These are phyloP conservation scores for Acrocephalus kingi DNA, from an alignment of 2,113 vertebrate species.

Conservation along the genomic window DNA sequence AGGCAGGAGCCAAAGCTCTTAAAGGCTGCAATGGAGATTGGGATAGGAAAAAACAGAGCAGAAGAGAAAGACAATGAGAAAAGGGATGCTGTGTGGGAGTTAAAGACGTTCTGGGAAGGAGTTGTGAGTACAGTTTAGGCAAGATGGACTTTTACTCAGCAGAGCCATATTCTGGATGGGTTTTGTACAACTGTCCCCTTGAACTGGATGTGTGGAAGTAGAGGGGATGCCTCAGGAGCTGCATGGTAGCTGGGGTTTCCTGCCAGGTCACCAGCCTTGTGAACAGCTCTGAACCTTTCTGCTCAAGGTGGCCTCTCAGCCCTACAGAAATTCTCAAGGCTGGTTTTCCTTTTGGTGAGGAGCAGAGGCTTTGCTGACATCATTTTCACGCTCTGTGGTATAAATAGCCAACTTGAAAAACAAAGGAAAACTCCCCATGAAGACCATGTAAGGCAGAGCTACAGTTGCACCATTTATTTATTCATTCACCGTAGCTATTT, in stretches of 20 bases:
- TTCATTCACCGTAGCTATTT: conserved; percentile 47
- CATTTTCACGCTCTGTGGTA: neutral
- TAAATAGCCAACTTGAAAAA: conserved; percentile 62
- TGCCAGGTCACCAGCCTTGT: neutral
- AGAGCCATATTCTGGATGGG: neutral
- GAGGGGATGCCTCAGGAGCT: neutral
- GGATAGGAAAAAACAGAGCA: neutral
- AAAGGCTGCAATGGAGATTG: neutral
- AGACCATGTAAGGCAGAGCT: conserved; percentile 63
- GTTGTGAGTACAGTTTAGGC: neutral
- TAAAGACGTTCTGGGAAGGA: neutral
- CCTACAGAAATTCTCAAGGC: neutral
- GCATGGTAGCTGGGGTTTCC: neutral
- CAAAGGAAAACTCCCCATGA: conserved; percentile 57
- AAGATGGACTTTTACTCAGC: neutral
- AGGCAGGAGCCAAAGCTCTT: neutral
- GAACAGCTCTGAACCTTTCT: neutral
- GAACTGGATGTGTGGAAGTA: neutral
- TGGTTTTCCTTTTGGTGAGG: neutral
- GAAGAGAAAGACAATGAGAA: neutral
- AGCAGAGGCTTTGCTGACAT: conserved; percentile 22
- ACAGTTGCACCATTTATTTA: conserved; percentile 46
- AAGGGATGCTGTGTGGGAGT: neutral
- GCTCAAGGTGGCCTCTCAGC: neutral
- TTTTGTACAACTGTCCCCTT: neutral